A percentile compares a stretch with the other conserved stretches of the same genome.
Conservation (phyloP, 2,888 invertebrate species). For the Tenthredo mesomela region DNA sequence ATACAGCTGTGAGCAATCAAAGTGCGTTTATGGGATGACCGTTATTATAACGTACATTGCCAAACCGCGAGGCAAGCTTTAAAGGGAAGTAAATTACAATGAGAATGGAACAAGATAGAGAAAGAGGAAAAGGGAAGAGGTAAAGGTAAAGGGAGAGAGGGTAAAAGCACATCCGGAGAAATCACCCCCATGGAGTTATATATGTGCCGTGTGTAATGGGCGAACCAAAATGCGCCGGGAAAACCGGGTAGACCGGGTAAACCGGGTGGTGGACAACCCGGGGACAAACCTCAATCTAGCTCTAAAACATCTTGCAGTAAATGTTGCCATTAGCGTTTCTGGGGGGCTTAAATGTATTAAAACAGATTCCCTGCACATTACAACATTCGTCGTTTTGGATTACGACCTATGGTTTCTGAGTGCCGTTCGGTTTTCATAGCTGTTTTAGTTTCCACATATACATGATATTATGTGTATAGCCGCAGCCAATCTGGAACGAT, state of each 20-base stretch:
- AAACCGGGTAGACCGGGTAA: background rate
- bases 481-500: background rate
- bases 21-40: background rate
- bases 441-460: background rate
- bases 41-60: background rate
- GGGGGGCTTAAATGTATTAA: background rate
- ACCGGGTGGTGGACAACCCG: background rate
- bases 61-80: background rate
- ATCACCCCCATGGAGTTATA: conserved; percentile 7
- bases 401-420: background rate
- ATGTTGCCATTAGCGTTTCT: conserved; percentile 41
- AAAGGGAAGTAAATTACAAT: background rate
- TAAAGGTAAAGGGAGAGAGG: background rate
- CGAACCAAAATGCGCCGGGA: background rate
- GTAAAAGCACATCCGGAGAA: conserved; percentile 21
- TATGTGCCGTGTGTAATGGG: conserved; percentile 17
- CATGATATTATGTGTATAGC: background rate
- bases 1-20: conserved; percentile 39
- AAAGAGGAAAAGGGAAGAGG: background rate
- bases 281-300: conserved; percentile 24
- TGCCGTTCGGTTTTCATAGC: background rate
- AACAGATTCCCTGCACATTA: background rate
- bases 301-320: background rate
- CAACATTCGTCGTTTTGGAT: background rate
- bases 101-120: background rate